These are phyloP conservation scores for Holcopasites calliopsidis DNA, from an alignment of 1,140 invertebrate genomes.

Conservation along the genomic window DNA sequence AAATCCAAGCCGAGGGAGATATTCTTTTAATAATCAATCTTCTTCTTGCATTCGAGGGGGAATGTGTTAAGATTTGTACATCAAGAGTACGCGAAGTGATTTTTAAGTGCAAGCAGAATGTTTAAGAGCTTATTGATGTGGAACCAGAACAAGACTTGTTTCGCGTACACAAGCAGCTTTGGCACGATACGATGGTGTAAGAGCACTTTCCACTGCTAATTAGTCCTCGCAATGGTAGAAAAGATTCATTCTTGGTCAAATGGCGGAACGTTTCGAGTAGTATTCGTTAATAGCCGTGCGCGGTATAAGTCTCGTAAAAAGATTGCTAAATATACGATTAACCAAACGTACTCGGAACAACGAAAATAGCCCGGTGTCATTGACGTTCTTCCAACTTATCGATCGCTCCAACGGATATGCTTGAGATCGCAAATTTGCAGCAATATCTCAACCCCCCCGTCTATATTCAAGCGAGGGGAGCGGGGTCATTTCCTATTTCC, in stretches of 20 bases:
- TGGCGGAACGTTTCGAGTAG: background rate
- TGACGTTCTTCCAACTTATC: background rate
- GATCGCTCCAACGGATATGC: too few relatives aligned
- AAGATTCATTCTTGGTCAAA: background rate
- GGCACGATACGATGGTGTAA: background rate
- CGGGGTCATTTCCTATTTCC: too few relatives aligned
- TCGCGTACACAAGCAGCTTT: background rate
- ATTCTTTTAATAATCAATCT: too few relatives aligned
- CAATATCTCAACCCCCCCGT: too few relatives aligned
- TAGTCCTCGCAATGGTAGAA: slow-evolving; percentile 4
- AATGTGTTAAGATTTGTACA: background rate
- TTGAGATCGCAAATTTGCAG: too few relatives aligned
- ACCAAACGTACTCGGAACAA: too few relatives aligned
- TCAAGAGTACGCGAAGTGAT: background rate
- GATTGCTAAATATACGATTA: too few relatives aligned
- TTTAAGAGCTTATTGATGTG: background rate
- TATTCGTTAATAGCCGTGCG: background rate
- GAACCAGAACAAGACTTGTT: background rate
- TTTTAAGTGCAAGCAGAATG: background rate
- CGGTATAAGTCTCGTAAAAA: too few relatives aligned
- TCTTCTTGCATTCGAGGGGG: too few relatives aligned
- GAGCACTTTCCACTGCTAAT: background rate
- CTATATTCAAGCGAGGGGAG: too few relatives aligned
- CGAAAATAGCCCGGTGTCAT: background rate
- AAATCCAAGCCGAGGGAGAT: too few relatives aligned